Conservation (phyloP, 1,140 invertebrate species). For the Phocides pigmalion region DNA sequence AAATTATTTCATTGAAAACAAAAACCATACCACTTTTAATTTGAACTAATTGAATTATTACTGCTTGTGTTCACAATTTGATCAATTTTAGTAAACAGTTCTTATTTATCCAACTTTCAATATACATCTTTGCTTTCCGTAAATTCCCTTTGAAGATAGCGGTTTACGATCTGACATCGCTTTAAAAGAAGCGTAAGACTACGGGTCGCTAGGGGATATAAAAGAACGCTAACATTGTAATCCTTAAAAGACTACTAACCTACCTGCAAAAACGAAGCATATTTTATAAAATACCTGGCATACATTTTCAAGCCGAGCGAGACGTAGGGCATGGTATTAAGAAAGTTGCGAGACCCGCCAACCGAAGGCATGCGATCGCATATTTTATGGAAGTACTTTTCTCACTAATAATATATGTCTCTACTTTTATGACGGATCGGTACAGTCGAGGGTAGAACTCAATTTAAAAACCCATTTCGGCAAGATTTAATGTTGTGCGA, state of each 20-base stretch:
- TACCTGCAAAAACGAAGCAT: neutral
- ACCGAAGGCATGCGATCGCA: conserved; percentile 45
- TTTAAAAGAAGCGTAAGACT: neutral
- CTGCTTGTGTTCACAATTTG: too few relatives aligned
- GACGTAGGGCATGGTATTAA: conserved; percentile 44
- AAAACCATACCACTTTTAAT: too few relatives aligned
- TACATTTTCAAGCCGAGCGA: conserved; percentile 23
- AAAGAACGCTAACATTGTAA: neutral
- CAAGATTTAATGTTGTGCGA: conserved; percentile 33
- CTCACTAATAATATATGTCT: conserved; percentile 44
- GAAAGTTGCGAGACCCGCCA: conserved; percentile 57
- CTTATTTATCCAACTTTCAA: too few relatives aligned
- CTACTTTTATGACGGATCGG: conserved; percentile 51
- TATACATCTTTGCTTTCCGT: too few relatives aligned
- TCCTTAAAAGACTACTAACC: neutral
- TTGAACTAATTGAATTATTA: too few relatives aligned
- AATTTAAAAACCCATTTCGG: conserved; percentile 32
- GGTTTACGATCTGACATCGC: neutral
- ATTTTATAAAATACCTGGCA: conserved; percentile 12
- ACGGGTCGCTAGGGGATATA: neutral
- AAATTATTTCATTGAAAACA: too few relatives aligned
- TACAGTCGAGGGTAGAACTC: conserved; percentile 47
- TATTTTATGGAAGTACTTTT: conserved; percentile 61
- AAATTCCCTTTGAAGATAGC: too few relatives aligned
- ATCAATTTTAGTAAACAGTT: too few relatives aligned